Percentiles rank a stretch among this genome's conserved stretches.
Evolutionary conservation across 2,888 invertebrate species (phyloP).

Genomic region (Drosophila heteroneura): DNA sequence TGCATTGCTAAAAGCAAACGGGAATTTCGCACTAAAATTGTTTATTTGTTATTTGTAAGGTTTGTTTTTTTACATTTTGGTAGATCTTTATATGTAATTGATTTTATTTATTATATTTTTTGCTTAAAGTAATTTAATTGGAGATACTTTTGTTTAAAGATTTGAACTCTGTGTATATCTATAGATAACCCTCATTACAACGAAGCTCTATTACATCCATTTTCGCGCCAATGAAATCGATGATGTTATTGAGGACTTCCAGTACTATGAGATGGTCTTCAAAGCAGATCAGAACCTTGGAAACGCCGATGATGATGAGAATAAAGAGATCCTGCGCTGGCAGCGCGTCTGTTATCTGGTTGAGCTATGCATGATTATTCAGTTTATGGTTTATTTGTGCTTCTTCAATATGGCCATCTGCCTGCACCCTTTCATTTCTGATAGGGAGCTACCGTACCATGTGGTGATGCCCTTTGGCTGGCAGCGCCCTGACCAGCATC

Average conservation of each 20-base stretch:
- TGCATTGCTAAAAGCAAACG: neutral
- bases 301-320: neutral
- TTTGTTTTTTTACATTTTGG: neutral
- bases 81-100: neutral
- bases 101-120: neutral
- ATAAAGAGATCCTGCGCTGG: slow-evolving; percentile 48
- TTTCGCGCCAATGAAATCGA: slow-evolving; percentile 62
- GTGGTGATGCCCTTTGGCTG: slow-evolving; percentile 68
- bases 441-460: slow-evolving; percentile 63
- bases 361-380: slow-evolving; percentile 52
- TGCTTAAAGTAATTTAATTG: neutral
- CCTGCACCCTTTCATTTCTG: slow-evolving; percentile 67
- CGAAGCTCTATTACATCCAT: slow-evolving; percentile 56
- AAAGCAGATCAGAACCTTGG: neutral
- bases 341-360: slow-evolving; percentile 63
- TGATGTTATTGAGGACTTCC: slow-evolving; percentile 52
- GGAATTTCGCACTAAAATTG: neutral
- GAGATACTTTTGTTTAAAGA: neutral
- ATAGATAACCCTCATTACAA: slow-evolving; percentile 67
- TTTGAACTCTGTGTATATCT: neutral
- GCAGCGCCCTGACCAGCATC: slow-evolving; percentile 46
- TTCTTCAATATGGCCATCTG: slow-evolving; percentile 65
- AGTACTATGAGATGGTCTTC: slow-evolving; percentile 40
- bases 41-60: neutral
- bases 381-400: slow-evolving; percentile 35